Base-by-base conservation (phyloP, 2,113 vertebrate genomes). In the Polypterus bichir region DNA sequence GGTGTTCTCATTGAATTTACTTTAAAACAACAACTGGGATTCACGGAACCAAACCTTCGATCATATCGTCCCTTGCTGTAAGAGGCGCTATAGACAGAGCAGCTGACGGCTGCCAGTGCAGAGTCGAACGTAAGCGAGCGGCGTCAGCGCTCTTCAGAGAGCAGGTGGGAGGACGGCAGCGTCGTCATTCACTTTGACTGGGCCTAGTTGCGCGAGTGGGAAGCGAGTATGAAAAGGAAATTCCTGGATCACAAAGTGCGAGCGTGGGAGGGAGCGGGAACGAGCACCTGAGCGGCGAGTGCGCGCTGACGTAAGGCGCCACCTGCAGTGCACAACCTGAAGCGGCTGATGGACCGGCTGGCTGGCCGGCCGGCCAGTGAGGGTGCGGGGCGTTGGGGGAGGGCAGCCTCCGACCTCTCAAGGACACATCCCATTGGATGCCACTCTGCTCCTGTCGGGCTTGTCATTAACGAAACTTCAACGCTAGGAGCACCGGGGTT, bases 401-500 rank as follows among this genome's bases (percentile, higher is more conserved):
- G n/a, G n/a, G 2, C 7, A 2, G 52, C 4, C 58, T n/a, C 61
- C 68, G 4, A 11, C 9, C 60, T 4, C 49, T 11, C 60, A 7
- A 11, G 7, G 44, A 7, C 27, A 44, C 60, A 53, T 65, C 56
- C 57, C 67, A 62, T 69, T 74, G 73, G 75, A 68, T 61, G 65
- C 69, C 11, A 65, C 57, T 48, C 44, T 51, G 27, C 27, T 27
- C 27, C 27, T 27, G 27, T 27, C 27, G 27, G 27, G 27, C 27
- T 27, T 27, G 27, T 27, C 27, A 27, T 1, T 27, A 27, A 27
- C 27, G 27, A 2, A 27, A 27, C 27, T 27, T 27, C 27, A 11
- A 53, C 51, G 7, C 2, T 7, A n/a, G 51, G 51, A n/a, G 51
- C 51, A n/a, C 7, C 7, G 51, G 51, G 53, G 53, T 3, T 54